Evolutionary conservation across 1,140 invertebrate species (phyloP).

Genomic region (Neomicropteryx cornuta): DNA sequence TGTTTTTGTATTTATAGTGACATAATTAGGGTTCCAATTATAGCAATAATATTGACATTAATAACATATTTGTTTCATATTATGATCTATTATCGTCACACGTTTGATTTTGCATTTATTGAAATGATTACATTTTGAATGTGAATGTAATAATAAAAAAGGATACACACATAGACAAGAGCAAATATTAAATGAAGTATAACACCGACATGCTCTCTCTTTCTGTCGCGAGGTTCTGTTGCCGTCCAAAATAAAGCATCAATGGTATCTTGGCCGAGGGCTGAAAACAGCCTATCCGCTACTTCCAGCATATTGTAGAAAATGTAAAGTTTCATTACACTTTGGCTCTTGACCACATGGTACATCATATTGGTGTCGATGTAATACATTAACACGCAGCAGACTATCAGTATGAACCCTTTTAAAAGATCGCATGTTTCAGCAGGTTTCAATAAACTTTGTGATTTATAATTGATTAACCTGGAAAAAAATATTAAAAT

Average conservation of each 20-base stretch:
- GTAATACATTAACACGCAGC: slow-evolving; percentile 75
- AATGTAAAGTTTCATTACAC: slow-evolving; percentile 97
- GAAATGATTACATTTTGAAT: too few species aligned
- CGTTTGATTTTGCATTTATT: too few species aligned
- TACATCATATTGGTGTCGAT: slow-evolving; percentile 98
- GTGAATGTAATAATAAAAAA: too few species aligned
- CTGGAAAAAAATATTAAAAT: slow-evolving; percentile 20
- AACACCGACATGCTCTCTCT: slow-evolving; percentile 75
- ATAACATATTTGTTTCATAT: too few species aligned
- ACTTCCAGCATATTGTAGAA: slow-evolving; percentile 99
- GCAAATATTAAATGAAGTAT: slow-evolving; percentile 84
- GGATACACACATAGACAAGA: slow-evolving; percentile 89
- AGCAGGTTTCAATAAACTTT: slow-evolving; percentile 65
- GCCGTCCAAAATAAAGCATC: slow-evolving; percentile 97
- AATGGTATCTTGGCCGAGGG: slow-evolving; percentile 96
- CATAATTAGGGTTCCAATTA: too few species aligned
- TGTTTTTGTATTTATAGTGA: too few species aligned
- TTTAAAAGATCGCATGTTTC: slow-evolving; percentile 96
- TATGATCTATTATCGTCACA: too few species aligned
- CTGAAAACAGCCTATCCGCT: slow-evolving; percentile 88
- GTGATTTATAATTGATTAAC: slow-evolving; percentile 25
- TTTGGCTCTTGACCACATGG: slow-evolving; percentile 96
- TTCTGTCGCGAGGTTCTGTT: slow-evolving; percentile 77
- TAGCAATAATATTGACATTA: too few species aligned
- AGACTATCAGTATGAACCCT: slow-evolving; percentile 75